phyloP scores from a whole-genome alignment of 2,113 vertebrate species.

The Proterorhinus semilunaris region DNA sequence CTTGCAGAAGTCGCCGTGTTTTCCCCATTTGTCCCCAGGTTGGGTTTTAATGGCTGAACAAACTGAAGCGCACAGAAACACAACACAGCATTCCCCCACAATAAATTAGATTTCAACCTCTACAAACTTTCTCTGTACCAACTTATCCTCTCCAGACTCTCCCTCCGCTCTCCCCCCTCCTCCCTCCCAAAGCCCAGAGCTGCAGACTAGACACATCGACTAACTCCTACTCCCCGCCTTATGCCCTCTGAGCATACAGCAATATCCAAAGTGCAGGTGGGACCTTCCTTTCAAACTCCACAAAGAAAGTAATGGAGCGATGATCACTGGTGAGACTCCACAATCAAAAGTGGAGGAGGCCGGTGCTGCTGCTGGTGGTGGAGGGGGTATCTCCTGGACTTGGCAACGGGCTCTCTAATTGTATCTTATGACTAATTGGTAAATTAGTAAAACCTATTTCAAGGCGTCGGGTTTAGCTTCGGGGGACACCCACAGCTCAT shows the following conservation, averaged over 20 bases:
- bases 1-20: conserved; percentile 27
- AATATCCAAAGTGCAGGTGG: conserved; percentile 78
- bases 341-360: conserved; percentile 66
- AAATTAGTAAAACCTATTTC: conserved; percentile 81
- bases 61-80: conserved; percentile 54
- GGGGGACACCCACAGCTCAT: conserved; percentile 80
- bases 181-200: conserved; percentile 67
- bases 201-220: conserved; percentile 76
- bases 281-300: conserved; percentile 62
- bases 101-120: conserved; percentile 74
- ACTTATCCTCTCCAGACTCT: conserved; percentile 67
- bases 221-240: conserved; percentile 61
- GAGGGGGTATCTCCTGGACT: conserved; percentile 68
- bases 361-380: conserved; percentile 28
- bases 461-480: conserved; percentile 72
- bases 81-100: conserved; percentile 55
- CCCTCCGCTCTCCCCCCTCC: conserved; percentile 17
- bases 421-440: conserved; percentile 84
- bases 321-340: conserved; percentile 75
- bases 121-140: conserved; percentile 70
- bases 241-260: conserved; percentile 66
- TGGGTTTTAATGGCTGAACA: conserved; percentile 66
- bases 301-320: conserved; percentile 70
- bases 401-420: conserved; percentile 77
- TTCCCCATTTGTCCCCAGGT: conserved; percentile 61